Percentiles rank a stretch among this genome's conserved stretches.
Conservation (phyloP, 1,140 invertebrate species). For the Dufourea novaeangliae region DNA sequence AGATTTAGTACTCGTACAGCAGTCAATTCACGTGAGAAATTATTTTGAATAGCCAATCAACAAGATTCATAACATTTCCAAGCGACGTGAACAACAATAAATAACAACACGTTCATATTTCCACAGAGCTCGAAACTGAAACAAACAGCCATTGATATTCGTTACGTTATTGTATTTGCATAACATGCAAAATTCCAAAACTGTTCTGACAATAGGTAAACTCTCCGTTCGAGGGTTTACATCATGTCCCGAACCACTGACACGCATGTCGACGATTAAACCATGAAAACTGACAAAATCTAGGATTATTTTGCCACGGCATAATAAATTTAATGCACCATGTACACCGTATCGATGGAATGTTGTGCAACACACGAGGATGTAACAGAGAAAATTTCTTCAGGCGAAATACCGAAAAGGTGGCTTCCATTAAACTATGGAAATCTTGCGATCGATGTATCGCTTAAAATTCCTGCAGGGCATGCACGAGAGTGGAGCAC, state of each 20-base stretch:
- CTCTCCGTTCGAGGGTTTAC: no score
- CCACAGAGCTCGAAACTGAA: no score
- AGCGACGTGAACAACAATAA: no score
- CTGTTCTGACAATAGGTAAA: no score
- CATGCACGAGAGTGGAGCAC: background rate
- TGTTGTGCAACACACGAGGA: background rate
- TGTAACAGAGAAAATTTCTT: background rate
- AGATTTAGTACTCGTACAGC: no score
- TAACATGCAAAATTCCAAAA: no score
- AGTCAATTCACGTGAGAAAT: background rate
- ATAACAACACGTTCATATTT: background rate
- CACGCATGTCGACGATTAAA: background rate
- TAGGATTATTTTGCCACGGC: background rate
- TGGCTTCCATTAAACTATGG: background rate
- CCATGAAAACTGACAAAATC: background rate
- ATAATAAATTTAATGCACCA: background rate
- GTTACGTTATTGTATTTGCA: no score
- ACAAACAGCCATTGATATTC: background rate
- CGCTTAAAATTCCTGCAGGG: background rate
- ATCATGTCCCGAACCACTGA: no score
- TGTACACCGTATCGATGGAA: background rate
- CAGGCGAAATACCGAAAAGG: background rate
- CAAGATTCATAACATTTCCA: background rate
- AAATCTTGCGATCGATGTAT: constrained; percentile 1
- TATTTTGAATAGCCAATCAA: background rate